Conservation (phyloP, 2,113 vertebrate species). For the Prochilodus magdalenae region DNA sequence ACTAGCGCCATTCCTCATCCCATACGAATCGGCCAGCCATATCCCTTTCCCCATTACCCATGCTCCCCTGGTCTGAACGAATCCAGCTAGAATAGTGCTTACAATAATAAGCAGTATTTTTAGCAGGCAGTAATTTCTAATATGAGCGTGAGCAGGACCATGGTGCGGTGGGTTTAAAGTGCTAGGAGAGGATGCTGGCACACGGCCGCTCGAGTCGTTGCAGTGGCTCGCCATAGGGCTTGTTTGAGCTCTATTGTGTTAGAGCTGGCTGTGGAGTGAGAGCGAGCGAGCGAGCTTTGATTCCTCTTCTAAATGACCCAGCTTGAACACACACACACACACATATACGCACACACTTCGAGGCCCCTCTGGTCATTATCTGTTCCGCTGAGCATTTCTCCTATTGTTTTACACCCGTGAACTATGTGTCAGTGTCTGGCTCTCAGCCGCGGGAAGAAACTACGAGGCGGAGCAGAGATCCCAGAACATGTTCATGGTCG, state of each 20-base stretch:
- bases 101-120: background rate
- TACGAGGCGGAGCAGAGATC: conserved; percentile 51
- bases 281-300: conserved; percentile 1
- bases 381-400: conserved; percentile 33
- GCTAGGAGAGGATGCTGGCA: background rate
- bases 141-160: background rate
- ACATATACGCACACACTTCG: conserved; percentile 1
- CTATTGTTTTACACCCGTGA: conserved; percentile 39
- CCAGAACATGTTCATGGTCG: conserved; percentile 48
- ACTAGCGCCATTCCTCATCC: too few species aligned
- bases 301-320: conserved; percentile 27
- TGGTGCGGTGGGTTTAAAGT: background rate
- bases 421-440: conserved; percentile 31
- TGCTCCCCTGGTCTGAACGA: background rate
- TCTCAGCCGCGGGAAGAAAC: conserved; percentile 26
- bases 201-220: background rate
- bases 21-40: too few species aligned
- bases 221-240: background rate
- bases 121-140: conserved; percentile 13
- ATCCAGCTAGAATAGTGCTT: background rate
- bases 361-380: conserved; percentile 37
- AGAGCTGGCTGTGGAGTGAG: background rate
- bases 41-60: background rate
- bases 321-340: conserved; percentile 9
- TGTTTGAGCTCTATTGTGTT: conserved; percentile 20